Evolutionary conservation across 2,113 vertebrate species (phyloP), one percentile per base, ranked within the genome.

Genomic region (Oncorhynchus keta): DNA sequence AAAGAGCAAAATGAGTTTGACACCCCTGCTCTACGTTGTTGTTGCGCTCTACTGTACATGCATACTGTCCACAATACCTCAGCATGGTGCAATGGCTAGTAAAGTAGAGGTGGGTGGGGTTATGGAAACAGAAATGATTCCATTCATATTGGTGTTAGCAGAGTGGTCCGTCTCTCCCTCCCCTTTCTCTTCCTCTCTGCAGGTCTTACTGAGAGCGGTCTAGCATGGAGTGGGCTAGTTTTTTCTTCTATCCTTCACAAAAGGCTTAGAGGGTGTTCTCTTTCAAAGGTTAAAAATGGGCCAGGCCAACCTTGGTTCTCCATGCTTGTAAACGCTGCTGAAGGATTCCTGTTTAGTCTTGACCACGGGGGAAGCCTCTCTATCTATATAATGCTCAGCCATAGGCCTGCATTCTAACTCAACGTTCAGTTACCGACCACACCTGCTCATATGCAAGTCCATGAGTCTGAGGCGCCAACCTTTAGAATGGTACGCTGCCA

Each of bases 261-360:
- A 89, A 82, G 89, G 78, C 79, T 81, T 71, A 81, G 79, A 49
- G 79, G 83, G 87, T 74, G 78, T 78, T 72, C 84, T 84, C 83
- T 85, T 79, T 81, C 83, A 80, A 79, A 79, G 67, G 79, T 84
- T 79, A 83, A 85, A 83, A 85, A 80, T 80, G 72, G 70, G 61
- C 78, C 84, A 30, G 77, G 75, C 77, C 76, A 67, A 11, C 85
- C 84, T 84, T 65, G 78, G 68, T 84, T 82, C 84, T 45, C 62
- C 80, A 80, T 78, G 86, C 76, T 28, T 78, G 68, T 35, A 20
- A 85, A 76, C 51, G 81, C 84, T 76, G 76, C 24, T 65, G 76
- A 83, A 73, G 30, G 59, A 62, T 22, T 48, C 70, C 66, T 13
- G 75, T 84, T 82, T 13, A 77, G n/a, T 24, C 80, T 1, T 76